Percentiles rank a stretch among this genome's conserved stretches.
phyloP scores from a whole-genome alignment of 2,113 vertebrate species.

The Cichladusa arquata region DNA sequence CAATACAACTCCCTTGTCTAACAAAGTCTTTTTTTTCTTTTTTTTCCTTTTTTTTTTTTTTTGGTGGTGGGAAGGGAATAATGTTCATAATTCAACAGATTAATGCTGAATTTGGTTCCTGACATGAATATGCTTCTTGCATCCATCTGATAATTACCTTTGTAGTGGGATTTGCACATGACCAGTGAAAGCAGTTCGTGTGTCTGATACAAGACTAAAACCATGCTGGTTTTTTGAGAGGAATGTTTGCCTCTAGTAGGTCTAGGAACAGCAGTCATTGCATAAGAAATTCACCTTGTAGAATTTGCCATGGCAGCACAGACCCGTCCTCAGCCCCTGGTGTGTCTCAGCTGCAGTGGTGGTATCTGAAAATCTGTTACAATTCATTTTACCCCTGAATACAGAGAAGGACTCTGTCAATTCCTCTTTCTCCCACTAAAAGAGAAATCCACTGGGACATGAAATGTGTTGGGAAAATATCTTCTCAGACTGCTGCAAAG shows the following conservation, averaged over 20 bases:
- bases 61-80: not conserved
- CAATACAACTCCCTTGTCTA: conserved; percentile 44
- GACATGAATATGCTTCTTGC: not conserved
- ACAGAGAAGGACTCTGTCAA: not conserved
- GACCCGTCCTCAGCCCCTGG: fast-evolving
- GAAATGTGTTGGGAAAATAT: not conserved
- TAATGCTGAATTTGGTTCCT: not conserved
- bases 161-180: not conserved
- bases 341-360: not conserved
- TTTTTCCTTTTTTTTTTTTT: not conserved
- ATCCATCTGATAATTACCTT: not conserved
- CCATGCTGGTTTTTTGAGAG: not conserved
- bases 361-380: not conserved
- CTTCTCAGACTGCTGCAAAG: not conserved
- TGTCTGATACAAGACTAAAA: not conserved
- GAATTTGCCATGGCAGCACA: not conserved
- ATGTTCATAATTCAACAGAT: not conserved
- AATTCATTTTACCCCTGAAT: not conserved
- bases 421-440: not conserved
- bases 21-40: not conserved
- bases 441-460: not conserved
- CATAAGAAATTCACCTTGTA: not conserved
- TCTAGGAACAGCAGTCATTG: not conserved
- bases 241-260: fast-evolving
- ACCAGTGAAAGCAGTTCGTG: not conserved